Evolutionary conservation across 2,113 vertebrate genomes (phyloP), one percentile per base, ranked within the genome.

Genomic region (Megaptera novaeangliae): DNA sequence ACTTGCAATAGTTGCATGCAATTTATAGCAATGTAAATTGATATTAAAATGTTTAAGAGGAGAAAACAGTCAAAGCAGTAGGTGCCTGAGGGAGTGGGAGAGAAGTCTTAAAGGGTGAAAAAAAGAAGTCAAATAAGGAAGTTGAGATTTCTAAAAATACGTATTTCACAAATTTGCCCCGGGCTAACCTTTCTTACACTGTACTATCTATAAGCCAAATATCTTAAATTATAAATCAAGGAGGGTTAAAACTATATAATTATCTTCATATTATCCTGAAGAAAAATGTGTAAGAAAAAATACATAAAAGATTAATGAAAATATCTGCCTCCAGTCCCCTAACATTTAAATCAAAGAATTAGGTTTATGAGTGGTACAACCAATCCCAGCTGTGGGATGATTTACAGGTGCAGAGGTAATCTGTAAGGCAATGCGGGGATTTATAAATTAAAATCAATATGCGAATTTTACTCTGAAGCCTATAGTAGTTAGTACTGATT

Each of bases 401-500:
- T 91, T 91, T 87, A 83, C 64, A 89, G 61, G 52, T 52, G 7
- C 36, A 77, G 41, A 91, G 36, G 29, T 91, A 69, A 88, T 97
- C 66, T 89, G n/a, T 89, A 89, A 96, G 75, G 41, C 64, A 68
- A 27, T 0, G 1, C 18, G 61, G 41, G 55, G 72, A 91, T 91
- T 95, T 93, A 84, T 81, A 89, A 86, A 96, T 95, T 82, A 89
- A 97, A 98, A 95, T 96, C 86, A 92, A 86, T 97, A 91, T 36
- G 3, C 88, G 89, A 77, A 72, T 96, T 96, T 88, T 59, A 83
- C 72, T 86, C 18, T n/a, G 34, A 93, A 64, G 46, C 52, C 46
- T 82, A 14, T 23, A 68, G 21, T 74, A 88, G 75, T 91, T 71
- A 83, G 63, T 59, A 31, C 29, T 94, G 86, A 93, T 83, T 86